Evolutionary conservation across 2,113 vertebrate genomes (phyloP), one percentile per base, ranked within the genome.

Genomic region (Okapia johnstoni): DNA sequence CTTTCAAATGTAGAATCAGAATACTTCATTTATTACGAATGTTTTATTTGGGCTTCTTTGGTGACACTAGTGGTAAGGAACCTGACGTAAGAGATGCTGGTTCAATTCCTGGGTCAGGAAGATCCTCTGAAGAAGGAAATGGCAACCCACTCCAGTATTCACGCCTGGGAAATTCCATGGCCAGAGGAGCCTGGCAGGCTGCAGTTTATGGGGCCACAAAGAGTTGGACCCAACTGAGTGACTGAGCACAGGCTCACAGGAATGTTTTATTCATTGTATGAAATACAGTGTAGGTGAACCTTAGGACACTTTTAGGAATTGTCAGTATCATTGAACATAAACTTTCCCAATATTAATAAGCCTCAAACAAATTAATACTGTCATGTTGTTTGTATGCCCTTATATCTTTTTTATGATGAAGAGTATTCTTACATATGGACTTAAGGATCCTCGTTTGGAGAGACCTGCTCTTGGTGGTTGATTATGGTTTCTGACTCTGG

Each of bases 1-100:
- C 81, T 92, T 94, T 97, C 61, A 93, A 83, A 85, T 57, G 13
- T 61, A 70, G 60, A 93, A 81, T 94, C 40, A 79, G 33, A 88
- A 43, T 61, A 43, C 94, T 90, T 88, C 14, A 52, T 52, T 80
- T 52, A n/a, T 80, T 52, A 80, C 2, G 5, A 19, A 52, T 80
- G 77, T n/a, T 80, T 80, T 80, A 21, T 52, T 40, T 73, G 19
- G 36, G 21, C 66, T 73, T 21, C 63, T 36, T 73, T 40, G 40
- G 40, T 76, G 70, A 76, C 23, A 26, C 36, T 26, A 26, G 23
- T 26, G 70, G 70, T 76, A 43, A 76, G 40, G 40, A 76, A 76
- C 70, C 40, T 11, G 6, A 43, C 40, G 7, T 43, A 26, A 76
- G 70, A 43, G 43, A 79, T 30, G 26, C 25, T 30, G 26, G 26